Base-by-base conservation (phyloP, 2,888 invertebrate species). In the Euzetes globulus region DNA sequence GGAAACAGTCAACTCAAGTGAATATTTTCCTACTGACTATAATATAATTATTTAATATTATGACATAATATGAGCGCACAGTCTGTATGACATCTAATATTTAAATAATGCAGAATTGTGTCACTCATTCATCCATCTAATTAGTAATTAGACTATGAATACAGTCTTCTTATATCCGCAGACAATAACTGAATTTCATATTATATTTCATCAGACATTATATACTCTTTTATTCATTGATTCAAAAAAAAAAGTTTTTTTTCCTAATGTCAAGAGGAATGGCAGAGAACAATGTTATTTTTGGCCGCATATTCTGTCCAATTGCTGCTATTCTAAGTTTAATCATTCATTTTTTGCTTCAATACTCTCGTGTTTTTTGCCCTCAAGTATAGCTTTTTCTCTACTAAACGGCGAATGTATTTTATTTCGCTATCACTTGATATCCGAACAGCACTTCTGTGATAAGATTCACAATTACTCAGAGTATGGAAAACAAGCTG, bases 41-140 rank as follows among this genome's bases (percentile, higher is more conserved):
- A 19, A 19, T 50, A 19, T 50, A 50, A 50, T 50, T 50, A 50
- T 19, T 19, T 50, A 50, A 50, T 50, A 50, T 50, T 50, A 50
- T 50, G 50, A 50, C 50, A 50, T n/a, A 19, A 19, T 50, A 19
- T 50, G 50, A 19, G 50, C n/a, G 19, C 50, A 19, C 41, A 41
- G 41, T 41, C 41, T 15, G 29, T 60, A 60, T 60, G 60, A 60
- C 60, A 60, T 15, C 60, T 60, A 60, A 60, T 60, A 60, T 60
- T 60, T 60, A 60, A 60, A 60, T 60, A 60, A 60, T 60, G 60
- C 27, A 60, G 19, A 60, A 60, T 60, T 60, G 60, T 50, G 50
- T 60, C 60, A 60, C 22, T 60, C 60, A 60, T 22, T 60, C 25
- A 60, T 9, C 27, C 60, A 27, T 22, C 25, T 60, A 60, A 60